Evolutionary conservation across 2,797 vertebrate genomes (phyloP), one percentile per base, ranked within the genome.

Genomic region (Liparis tanakae): DNA sequence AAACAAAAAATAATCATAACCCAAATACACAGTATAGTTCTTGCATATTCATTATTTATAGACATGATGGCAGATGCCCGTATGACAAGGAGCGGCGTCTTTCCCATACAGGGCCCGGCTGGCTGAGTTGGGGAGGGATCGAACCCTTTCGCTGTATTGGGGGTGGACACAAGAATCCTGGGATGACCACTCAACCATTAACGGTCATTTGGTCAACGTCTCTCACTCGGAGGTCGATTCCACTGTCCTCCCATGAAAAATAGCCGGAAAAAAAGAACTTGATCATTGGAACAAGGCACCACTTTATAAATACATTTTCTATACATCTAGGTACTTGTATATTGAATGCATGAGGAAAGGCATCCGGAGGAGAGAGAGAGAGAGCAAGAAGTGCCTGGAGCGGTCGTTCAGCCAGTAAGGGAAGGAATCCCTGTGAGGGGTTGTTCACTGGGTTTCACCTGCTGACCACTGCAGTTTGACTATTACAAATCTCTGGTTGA

Each of bases 1-100:
- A 30, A 60, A 22, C 51, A 5, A 30, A 30, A 60, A 43, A 65
- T 8, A 57, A 46, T 91, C 83, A 91, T 94, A 93, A 90, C 89
- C 93, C 91, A 94, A 94, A 95, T 95, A 95, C 94, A 94, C 94
- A 94, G 72, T 91, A 94, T 94, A 94, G 73, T 93, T 94, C 93
- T 94, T 93, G 88, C 80, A 93, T 93, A 92, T 88, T 91, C 44
- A 82, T 88, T 77, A 82, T 91, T 91, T 88, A 86, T 90, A 82
- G 65, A 89, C 82, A 89, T 69, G 57, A 69, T 76, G 83, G 78
- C 62, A 79, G 76, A 83, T 34, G 76, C 72, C 81, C 76, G 76
- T 63, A 55, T 81, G 62, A 78, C 78, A 78, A 74, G 37, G 65
- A 85, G 78, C 77, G 86, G 74, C 73, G 55, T 79, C 69, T 82